Evolutionary conservation across 2,113 vertebrate species (phyloP), one percentile per base, ranked within the genome.

Genomic region (Actenoides lindsayi): DNA sequence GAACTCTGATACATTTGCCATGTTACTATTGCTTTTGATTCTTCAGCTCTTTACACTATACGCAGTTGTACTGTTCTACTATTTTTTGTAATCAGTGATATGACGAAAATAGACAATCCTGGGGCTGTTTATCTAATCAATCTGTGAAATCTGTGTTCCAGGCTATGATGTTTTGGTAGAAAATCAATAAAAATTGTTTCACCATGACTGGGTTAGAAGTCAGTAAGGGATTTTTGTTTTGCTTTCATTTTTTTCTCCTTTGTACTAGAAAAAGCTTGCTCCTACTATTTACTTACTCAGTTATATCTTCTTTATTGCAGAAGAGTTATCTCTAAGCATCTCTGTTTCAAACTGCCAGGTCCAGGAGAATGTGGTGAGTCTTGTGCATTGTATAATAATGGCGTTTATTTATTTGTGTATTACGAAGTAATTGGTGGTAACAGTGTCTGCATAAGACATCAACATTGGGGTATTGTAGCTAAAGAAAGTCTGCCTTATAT

Each of bases 311-410:
- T 96, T 92, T 95, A 59, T 98, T 98, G 85, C 98, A 99, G 99
- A 99, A 97, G 99, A 99, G 95, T 97, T 99, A 93, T 99, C 99
- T 95, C 98, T 99, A 95, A 99, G 99, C 97, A 99, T 99, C 97
- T 99, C 99, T 70, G 99, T 99, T 95, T 99, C 99, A 80, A 99
- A 99, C 93, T 99, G 98, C 98, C 99, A 99, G 96, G 98, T 99
- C 94, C 99, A 99, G 98, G 99, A 99, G 98, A 99, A 99, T 94
- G 99, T 99, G 99, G 99, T 99, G 96, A 99, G 99, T 98, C 62
- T 73, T 18, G 33, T n/a, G 51, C 59, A 60, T 69, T 80, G 37
- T 53, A 11, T 90, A 81, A n/a, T 35, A 62, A n/a, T n/a, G 5
- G 8, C 87, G 31, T 41, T 83, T 81, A 13, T 81, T 90, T 83